phyloP scores from a whole-genome alignment of 2,888 invertebrate genomes.

The Alloplasta piceator region DNA sequence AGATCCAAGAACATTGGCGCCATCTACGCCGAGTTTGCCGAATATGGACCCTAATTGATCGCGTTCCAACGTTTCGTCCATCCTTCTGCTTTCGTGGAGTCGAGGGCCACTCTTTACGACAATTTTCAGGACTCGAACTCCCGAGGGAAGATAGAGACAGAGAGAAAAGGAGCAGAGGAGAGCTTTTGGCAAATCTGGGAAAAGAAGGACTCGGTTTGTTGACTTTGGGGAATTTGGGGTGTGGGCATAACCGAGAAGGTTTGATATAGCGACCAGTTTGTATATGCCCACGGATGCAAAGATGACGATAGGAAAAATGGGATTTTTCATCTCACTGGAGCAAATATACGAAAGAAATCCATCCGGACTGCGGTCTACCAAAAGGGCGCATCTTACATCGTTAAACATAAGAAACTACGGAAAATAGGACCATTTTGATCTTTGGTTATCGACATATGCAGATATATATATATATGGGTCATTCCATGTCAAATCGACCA shows the following conservation, averaged over 20 bases:
- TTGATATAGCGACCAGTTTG: neutral
- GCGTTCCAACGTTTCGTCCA: neutral
- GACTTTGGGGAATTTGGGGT: conserved; percentile 43
- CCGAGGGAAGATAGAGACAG: neutral
- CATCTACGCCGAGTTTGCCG: too few species aligned
- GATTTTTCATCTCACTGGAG: conserved; percentile 34
- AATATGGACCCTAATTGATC: too few species aligned
- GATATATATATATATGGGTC: too few species aligned
- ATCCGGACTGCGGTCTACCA: too few species aligned
- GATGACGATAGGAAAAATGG: conserved; percentile 26
- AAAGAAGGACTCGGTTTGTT: conserved; percentile 32
- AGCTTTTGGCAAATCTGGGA: conserved; percentile 10
- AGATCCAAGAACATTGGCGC: too few species aligned
- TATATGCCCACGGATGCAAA: neutral
- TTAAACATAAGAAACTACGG: too few species aligned
- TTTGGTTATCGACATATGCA: too few species aligned
- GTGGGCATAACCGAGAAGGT: neutral
- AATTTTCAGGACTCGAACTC: neutral
- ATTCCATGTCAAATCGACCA: too few species aligned
- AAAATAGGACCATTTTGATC: too few species aligned
- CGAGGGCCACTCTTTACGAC: neutral
- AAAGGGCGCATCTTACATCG: too few species aligned
- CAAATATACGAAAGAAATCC: neutral
- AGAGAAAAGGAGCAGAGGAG: neutral
- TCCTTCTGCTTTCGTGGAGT: neutral